These are phyloP conservation scores for Chloropsis cyanopogon DNA, from an alignment of 2,113 vertebrate genomes.

Conservation along the genomic window DNA sequence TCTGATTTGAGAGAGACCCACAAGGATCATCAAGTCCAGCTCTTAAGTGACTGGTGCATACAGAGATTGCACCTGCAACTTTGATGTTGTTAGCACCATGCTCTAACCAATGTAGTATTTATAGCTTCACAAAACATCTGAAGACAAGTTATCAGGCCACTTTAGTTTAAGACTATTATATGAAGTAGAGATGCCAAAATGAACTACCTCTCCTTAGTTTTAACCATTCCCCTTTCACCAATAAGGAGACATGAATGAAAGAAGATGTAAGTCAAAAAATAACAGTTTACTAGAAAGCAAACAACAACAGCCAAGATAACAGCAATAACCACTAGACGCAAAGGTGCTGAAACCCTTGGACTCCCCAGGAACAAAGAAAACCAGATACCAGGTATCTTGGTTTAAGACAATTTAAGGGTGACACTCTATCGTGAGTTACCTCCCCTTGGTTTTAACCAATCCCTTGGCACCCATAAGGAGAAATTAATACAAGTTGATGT, in stretches of 20 bases:
- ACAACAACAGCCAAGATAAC: not conserved
- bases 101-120: not conserved
- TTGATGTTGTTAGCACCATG: not conserved
- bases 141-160: not conserved
- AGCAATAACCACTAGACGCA: not conserved
- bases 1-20: not conserved
- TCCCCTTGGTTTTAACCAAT: not conserved
- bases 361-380: not conserved
- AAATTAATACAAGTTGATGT: not conserved
- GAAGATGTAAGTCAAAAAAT: not conserved
- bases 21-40: not conserved
- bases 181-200: not conserved
- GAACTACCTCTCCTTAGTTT: not conserved
- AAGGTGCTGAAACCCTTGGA: not conserved
- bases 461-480: not conserved
- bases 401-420: not conserved
- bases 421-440: not conserved
- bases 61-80: not conserved
- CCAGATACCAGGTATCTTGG: not conserved
- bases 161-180: not conserved
- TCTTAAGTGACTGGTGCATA: not conserved
- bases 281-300: not conserved
- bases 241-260: not conserved
- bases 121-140: not conserved
- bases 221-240: not conserved